Percentiles rank a stretch among this genome's conserved stretches.
Conservation (phyloP, 2,797 vertebrate species). For the Ctenopoma kingsleyae region DNA sequence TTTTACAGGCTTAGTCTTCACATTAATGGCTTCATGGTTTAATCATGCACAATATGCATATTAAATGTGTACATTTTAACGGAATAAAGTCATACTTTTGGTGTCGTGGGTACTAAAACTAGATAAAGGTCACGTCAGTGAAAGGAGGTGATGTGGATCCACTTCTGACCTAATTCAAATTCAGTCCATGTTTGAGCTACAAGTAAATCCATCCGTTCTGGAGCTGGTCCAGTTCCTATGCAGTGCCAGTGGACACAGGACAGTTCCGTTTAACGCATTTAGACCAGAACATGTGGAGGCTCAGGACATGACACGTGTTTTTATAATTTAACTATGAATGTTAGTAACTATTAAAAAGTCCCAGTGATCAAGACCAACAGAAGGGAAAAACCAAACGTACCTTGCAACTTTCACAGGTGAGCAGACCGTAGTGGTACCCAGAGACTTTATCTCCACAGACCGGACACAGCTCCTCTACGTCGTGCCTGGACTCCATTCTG, state of each 20-base stretch:
- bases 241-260: background rate
- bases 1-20: no score
- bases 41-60: background rate
- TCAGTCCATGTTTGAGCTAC: background rate
- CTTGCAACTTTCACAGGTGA: slow-evolving; percentile 99
- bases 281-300: background rate
- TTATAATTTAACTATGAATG: background rate
- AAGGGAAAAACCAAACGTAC: slow-evolving; percentile 68
- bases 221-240: background rate
- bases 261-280: background rate
- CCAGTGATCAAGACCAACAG: background rate
- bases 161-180: background rate
- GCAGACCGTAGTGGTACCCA: slow-evolving; percentile 96
- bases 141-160: background rate
- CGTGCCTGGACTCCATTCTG: slow-evolving; percentile 75
- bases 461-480: slow-evolving; percentile 96
- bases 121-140: no score
- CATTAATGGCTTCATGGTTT: no score
- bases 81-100: background rate
- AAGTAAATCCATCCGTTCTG: background rate
- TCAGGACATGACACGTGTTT: background rate
- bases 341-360: background rate
- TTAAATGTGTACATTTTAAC: background rate
- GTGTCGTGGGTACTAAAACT: background rate
- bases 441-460: slow-evolving; percentile 98